A percentile compares a stretch with the other conserved stretches of the same genome.
These are phyloP conservation scores for Amphipyra berbera DNA, from an alignment of 2,888 invertebrate genomes.

Conservation along the genomic window DNA sequence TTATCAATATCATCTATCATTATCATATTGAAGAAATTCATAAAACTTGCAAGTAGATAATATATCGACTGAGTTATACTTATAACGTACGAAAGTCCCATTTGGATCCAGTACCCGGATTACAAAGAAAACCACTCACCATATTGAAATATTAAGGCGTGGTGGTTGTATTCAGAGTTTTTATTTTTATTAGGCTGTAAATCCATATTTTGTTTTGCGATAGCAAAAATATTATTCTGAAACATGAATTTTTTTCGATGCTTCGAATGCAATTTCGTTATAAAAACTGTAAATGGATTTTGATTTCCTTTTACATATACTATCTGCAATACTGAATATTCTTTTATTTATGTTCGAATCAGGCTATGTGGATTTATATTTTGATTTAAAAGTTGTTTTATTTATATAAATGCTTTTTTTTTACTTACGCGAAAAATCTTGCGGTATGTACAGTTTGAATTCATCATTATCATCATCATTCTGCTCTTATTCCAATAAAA, in stretches of 20 bases:
- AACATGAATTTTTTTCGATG: conserved; percentile 8
- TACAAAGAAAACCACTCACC: conserved; percentile 66
- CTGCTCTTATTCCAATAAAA: too few relatives aligned
- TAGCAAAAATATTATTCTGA: conserved; percentile 11
- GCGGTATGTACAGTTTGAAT: too few relatives aligned
- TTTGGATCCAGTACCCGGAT: conserved; percentile 35
- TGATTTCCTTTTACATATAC: conserved; percentile 5
- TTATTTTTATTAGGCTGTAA: conserved; percentile 4
- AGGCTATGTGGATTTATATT: background rate
- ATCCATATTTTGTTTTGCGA: conserved; percentile 7
- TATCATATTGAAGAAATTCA: background rate
- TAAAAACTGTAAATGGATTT: conserved; percentile 26
- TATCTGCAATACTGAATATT: background rate
- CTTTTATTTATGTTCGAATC: conserved; percentile 1
- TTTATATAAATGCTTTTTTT: too few relatives aligned
- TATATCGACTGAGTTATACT: conserved; percentile 6
- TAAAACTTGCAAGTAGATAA: background rate
- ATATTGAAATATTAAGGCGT: conserved; percentile 55
- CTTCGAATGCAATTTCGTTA: conserved; percentile 20
- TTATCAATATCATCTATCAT: too few relatives aligned
- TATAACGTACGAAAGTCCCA: conserved; percentile 21
- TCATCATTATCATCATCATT: too few relatives aligned
- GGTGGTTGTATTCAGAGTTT: conserved; percentile 9
- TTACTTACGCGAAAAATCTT: too few relatives aligned
- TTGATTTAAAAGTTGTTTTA: background rate